Percentiles rank a stretch among this genome's conserved stretches.
phyloP scores from a whole-genome alignment of 2,888 invertebrate species.

The Agrochola macilenta region DNA sequence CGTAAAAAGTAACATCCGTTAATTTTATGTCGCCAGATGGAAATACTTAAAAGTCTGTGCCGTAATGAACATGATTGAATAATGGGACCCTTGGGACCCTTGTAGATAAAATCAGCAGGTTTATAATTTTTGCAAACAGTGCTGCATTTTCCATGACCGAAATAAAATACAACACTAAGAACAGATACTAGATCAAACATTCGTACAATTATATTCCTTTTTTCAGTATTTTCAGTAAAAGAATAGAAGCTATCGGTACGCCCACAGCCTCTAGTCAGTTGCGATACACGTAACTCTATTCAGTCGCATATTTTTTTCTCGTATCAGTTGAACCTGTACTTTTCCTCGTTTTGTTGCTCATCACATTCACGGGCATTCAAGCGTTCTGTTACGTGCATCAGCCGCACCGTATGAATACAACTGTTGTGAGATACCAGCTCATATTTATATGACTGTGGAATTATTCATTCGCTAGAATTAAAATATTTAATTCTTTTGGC shows the following conservation, averaged over 20 bases:
- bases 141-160: neutral
- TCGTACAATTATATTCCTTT: constrained; percentile 10
- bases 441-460: constrained; percentile 44
- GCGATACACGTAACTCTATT: constrained; percentile 66
- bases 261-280: constrained; percentile 59
- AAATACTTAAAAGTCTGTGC: constrained; percentile 19
- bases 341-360: constrained; percentile 71
- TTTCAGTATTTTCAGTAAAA: constrained; percentile 38
- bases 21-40: constrained; percentile 35
- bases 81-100: neutral
- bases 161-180: constrained; percentile 7
- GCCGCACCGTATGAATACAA: constrained; percentile 66
- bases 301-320: constrained; percentile 70
- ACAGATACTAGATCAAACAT: neutral
- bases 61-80: constrained; percentile 31
- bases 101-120: constrained; percentile 11
- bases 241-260: constrained; percentile 34
- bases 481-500: constrained; percentile 45
- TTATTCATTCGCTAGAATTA: constrained; percentile 39
- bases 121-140: neutral
- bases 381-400: constrained; percentile 68
- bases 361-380: constrained; percentile 72
- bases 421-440: constrained; percentile 58
- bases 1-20: constrained; percentile 10
- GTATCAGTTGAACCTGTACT: constrained; percentile 71